Base-by-base conservation (phyloP, 2,113 vertebrate genomes). In the Scolopax mira region DNA sequence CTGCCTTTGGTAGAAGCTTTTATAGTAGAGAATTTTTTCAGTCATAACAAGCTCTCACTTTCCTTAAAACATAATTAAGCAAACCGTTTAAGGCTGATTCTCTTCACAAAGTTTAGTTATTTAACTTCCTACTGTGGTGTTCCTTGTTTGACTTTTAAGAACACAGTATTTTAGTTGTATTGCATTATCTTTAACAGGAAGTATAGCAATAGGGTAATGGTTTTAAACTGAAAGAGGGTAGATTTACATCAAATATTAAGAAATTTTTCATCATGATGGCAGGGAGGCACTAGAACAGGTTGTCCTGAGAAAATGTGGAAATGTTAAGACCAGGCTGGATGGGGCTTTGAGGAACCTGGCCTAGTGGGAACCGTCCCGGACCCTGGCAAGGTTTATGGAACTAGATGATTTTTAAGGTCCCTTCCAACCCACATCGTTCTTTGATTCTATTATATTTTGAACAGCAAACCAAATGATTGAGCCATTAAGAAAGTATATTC, bases 401-500 rank as follows among this genome's bases (percentile, higher is more conserved):
- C 24, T 18, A 17, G 33, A 24, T 7, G 13, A 58, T 37, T 23
- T 25, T 60, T 60, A 60, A 37, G n/a, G n/a, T 60, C 58, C n/a
- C 23, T 60, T 61, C 58, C 58, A 24, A 61, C 15, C n/a, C 15
- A 25, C 9, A 37, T 13, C 10, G 27, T 39, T 61, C 35, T 37
- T 27, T 27, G 35, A 61, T 61, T 27, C 35, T 61, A 61, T 27
- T 44, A 1, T 7, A 35, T 31, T 85, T 49, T 33, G 19, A 70
- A 60, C 8, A 79, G 17, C 7, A 79, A 79, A 55, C 4, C 28
- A 18, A 85, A 8, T 2, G 17, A 41, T 0, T 35, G 42, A 62
- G 17, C 46, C 73, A 31, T 1, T 14, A 64, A 46, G 46, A 1
- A 10, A 7, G 22, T 6, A 37, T 0, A 44, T 8, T 16, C 22